phyloP scores from a whole-genome alignment of 2,797 vertebrate species.

The Gorsachius magnificus region DNA sequence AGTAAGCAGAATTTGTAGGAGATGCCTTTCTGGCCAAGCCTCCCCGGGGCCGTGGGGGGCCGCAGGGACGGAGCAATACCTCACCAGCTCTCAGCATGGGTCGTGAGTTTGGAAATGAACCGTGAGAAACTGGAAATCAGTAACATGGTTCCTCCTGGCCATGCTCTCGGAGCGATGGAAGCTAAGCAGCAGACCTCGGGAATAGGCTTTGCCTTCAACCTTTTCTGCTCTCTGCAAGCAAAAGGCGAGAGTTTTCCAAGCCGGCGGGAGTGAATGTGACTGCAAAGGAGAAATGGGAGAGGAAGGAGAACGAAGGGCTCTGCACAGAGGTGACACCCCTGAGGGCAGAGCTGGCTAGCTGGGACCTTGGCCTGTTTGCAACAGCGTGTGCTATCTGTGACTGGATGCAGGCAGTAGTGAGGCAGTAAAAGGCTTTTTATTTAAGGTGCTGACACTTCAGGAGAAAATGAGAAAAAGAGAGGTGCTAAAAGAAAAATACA shows the following conservation, averaged over 20 bases:
- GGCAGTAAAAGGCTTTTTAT: slow-evolving; percentile 66
- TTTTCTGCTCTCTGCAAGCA: not conserved
- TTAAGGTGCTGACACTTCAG: not conserved
- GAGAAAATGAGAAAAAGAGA: slow-evolving; percentile 49
- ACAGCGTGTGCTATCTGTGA: not conserved
- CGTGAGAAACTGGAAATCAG: not conserved
- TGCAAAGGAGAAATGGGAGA: slow-evolving; percentile 30
- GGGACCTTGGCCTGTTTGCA: slow-evolving; percentile 17
- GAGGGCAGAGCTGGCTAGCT: not conserved
- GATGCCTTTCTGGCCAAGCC: not conserved
- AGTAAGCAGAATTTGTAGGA: not conserved
- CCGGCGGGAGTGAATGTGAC: not conserved
- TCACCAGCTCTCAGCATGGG: not conserved
- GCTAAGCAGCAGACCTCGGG: not conserved
- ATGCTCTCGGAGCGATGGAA: not conserved
- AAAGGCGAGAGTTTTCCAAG: not conserved
- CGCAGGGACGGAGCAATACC: not conserved
- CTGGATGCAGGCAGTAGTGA: slow-evolving; percentile 46
- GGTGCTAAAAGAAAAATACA: slow-evolving; percentile 35
- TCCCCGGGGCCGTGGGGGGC: not conserved
- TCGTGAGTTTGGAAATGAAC: not conserved
- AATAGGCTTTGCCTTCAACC: not conserved
- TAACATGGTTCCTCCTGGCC: not conserved
- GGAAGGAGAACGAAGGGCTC: not conserved
- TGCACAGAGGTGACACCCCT: not conserved